These are phyloP conservation scores for Pempheris klunzingeri DNA, from an alignment of 2,797 vertebrate species.

Conservation along the genomic window DNA sequence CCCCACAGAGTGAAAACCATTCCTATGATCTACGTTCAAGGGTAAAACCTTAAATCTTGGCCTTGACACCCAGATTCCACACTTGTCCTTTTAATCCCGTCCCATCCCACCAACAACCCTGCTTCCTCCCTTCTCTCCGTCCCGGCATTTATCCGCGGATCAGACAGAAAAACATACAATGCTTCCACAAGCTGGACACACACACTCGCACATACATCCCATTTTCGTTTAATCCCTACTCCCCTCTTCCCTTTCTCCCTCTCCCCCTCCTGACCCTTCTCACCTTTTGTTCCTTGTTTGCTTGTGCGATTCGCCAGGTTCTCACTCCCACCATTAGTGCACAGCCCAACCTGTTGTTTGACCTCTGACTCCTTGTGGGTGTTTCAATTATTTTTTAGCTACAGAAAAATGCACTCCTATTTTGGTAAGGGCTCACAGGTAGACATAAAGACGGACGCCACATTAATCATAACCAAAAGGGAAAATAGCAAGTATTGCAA, in stretches of 20 bases:
- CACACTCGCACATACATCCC: constrained; percentile 12
- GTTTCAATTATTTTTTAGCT: background rate
- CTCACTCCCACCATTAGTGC: constrained; percentile 38
- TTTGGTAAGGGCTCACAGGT: background rate
- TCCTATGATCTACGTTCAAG: constrained; percentile 61
- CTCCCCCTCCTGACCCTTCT: constrained; percentile 49
- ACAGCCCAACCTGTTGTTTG: constrained; percentile 32
- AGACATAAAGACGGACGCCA: background rate
- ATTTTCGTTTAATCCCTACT: background rate
- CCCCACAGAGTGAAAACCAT: constrained; percentile 35
- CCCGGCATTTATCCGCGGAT: constrained; percentile 58
- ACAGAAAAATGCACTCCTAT: background rate
- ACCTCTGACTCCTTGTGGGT: constrained; percentile 49
- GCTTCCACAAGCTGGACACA: constrained; percentile 50
- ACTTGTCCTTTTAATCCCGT: constrained; percentile 67
- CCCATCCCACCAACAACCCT: constrained; percentile 64
- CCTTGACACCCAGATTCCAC: constrained; percentile 72
- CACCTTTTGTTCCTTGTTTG: constrained; percentile 51
- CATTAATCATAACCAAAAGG: background rate
- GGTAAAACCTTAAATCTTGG: constrained; percentile 57
- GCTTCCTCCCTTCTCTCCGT: constrained; percentile 62
- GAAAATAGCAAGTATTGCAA: background rate
- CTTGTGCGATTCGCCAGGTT: constrained; percentile 41
- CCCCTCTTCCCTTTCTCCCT: constrained; percentile 21
- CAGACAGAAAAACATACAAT: constrained; percentile 76